These are phyloP conservation scores for Adelosebastes latens DNA, from an alignment of 2,797 vertebrate species.

Conservation along the genomic window DNA sequence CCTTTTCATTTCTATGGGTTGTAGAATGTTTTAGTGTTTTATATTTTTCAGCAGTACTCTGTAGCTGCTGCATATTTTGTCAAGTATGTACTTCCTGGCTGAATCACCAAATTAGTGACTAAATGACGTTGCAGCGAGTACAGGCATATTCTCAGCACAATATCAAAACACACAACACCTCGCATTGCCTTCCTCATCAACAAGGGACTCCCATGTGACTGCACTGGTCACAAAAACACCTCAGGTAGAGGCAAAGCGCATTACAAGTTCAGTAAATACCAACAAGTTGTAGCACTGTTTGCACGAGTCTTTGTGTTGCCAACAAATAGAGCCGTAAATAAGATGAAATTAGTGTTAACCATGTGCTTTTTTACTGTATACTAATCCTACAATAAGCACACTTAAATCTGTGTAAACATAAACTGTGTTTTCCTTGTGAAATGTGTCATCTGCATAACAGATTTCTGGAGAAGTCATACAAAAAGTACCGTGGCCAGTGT, in stretches of 20 bases:
- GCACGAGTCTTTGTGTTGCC: constrained; percentile 5
- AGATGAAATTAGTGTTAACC: constrained; percentile 11
- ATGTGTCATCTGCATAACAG: constrained; percentile 2
- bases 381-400: constrained; percentile 20
- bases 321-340: constrained; percentile 22
- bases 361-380: not conserved
- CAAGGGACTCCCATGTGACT: not conserved
- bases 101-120: not conserved
- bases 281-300: not conserved
- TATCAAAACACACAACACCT: not conserved
- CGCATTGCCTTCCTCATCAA: not conserved
- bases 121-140: not conserved
- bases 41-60: not conserved
- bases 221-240: not conserved
- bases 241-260: not conserved
- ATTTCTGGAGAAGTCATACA: not conserved
- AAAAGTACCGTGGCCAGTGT: not conserved
- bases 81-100: not conserved
- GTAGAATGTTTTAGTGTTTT: not conserved
- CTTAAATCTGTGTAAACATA: constrained; percentile 39
- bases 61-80: not conserved
- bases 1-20: not conserved
- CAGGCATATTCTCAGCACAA: not conserved
- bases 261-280: not conserved
- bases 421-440: constrained; percentile 18